These are phyloP conservation scores for Sphinx pinastri DNA, from an alignment of 2,888 invertebrate genomes.

Conservation along the genomic window DNA sequence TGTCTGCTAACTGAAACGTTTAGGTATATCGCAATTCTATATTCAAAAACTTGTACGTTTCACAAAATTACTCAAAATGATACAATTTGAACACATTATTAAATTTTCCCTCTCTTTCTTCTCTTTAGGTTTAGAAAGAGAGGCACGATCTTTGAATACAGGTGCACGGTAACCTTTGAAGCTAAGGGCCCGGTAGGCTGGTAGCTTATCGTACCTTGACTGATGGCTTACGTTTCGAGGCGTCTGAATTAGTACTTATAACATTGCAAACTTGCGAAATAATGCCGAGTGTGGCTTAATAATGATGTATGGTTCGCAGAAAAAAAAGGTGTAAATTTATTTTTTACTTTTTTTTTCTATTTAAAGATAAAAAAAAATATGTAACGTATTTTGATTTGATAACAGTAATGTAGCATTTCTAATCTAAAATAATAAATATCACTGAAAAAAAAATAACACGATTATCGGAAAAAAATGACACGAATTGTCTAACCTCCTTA, in stretches of 20 bases:
- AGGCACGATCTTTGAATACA: conserved; percentile 6
- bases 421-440: no score
- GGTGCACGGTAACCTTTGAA: conserved; percentile 36
- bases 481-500: no score
- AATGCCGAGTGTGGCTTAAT: conserved; percentile 44
- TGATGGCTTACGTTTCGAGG: conserved; percentile 41
- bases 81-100: conserved; percentile 5
- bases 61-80: conserved; percentile 12
- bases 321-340: conserved; percentile 31
- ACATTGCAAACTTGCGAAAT: conserved; percentile 60
- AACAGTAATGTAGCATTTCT: no score
- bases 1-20: no score
- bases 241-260: conserved; percentile 53
- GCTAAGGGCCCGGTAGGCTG: conserved; percentile 37
- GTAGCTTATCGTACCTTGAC: conserved; percentile 48
- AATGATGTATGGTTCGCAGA: conserved; percentile 46
- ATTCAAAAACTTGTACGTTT: no score
- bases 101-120: not conserved
- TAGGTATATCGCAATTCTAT: no score
- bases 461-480: no score
- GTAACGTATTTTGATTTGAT: no score
- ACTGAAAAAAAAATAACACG: no score
- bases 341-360: no score
- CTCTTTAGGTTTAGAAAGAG: not conserved
- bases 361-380: no score